These are phyloP conservation scores for Calycopis cecrops DNA, from an alignment of 1,140 invertebrate species.

Conservation along the genomic window DNA sequence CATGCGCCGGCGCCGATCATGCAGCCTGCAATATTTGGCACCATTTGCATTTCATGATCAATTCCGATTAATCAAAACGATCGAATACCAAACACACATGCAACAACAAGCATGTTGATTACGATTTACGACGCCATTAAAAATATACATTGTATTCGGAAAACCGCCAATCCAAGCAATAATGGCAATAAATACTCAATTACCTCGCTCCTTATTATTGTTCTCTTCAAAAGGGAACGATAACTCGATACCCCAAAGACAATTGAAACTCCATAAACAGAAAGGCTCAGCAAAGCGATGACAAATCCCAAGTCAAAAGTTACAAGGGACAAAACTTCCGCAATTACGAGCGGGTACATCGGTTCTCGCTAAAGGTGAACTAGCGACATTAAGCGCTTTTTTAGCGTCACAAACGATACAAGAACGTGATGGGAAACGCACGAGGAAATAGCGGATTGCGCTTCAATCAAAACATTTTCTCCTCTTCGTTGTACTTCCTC, in stretches of 20 bases:
- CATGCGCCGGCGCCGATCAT: slow-evolving; percentile 51
- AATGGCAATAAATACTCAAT: slow-evolving; percentile 23
- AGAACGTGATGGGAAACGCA: slow-evolving; percentile 36
- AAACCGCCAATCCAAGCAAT: neutral
- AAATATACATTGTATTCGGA: neutral
- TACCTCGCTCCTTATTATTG: slow-evolving; percentile 22
- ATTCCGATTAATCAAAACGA: slow-evolving; percentile 16
- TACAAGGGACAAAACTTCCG: slow-evolving; percentile 40
- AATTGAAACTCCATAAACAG: slow-evolving; percentile 28
- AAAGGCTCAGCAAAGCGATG: slow-evolving; percentile 36
- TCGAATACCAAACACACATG: neutral
- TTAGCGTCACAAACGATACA: slow-evolving; percentile 39
- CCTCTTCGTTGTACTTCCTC: slow-evolving; percentile 2
- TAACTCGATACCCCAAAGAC: slow-evolving; percentile 31
- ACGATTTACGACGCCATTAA: too few relatives aligned
- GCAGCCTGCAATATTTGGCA: slow-evolving; percentile 29
- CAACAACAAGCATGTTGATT: too few relatives aligned
- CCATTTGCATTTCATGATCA: slow-evolving; percentile 14
- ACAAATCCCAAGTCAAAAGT: slow-evolving; percentile 23
- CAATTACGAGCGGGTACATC: slow-evolving; percentile 47
- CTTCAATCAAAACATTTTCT: slow-evolving; percentile 16
- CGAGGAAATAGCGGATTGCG: slow-evolving; percentile 36
- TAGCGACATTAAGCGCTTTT: slow-evolving; percentile 52
- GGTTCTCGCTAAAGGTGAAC: slow-evolving; percentile 56
- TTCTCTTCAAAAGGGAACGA: slow-evolving; percentile 20